Evolutionary conservation across 2,113 vertebrate genomes (phyloP), one percentile per base, ranked within the genome.

Genomic region (Dissostichus mawsoni): DNA sequence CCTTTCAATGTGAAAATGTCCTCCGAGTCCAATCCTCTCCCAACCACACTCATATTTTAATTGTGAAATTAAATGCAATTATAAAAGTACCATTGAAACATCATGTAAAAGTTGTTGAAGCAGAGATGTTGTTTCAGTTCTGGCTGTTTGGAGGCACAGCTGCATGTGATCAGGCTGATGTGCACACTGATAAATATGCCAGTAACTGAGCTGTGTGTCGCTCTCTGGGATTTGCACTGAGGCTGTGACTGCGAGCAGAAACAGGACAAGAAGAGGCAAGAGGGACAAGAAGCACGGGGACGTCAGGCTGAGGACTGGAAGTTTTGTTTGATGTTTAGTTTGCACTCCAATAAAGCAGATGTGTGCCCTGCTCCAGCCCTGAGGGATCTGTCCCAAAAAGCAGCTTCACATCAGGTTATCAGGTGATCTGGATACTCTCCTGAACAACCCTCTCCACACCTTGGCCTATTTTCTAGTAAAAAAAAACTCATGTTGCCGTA

Each of bases 121-220:
- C 5, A 6, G 56, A 2, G 2, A 9, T 29, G 36, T 29, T 14
- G 25, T n/a, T 44, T 50, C 10, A 25, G 25, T 7, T 50, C 17
- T 59, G 51, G 23, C 12, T 76, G 23, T 11, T 16, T 12, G 14
- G 8, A 45, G 23, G 63, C 52, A 58, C 74, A 82, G 76, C 67
- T 61, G 59, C 66, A 44, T 66, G 66, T 65, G 48, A 65, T 48
- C 20, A 55, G 59, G 48, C 69, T 78, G 83, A n/a, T 81, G 44
- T 69, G 72, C 57, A 44, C 41, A 1, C 44, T 52, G 53, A 66
- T 72, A 55, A 72, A 77, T 82, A 67, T 47, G 36, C 9, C 57
- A 44, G 13, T 14, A 58, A 69, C 18, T 3, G 1, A 41, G 64
- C 1, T 41, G 36, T 8, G 36, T 41, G 0, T 33, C 45, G 1